phyloP scores from a whole-genome alignment of 2,888 invertebrate species.

The Caenorhabditis japonica region DNA sequence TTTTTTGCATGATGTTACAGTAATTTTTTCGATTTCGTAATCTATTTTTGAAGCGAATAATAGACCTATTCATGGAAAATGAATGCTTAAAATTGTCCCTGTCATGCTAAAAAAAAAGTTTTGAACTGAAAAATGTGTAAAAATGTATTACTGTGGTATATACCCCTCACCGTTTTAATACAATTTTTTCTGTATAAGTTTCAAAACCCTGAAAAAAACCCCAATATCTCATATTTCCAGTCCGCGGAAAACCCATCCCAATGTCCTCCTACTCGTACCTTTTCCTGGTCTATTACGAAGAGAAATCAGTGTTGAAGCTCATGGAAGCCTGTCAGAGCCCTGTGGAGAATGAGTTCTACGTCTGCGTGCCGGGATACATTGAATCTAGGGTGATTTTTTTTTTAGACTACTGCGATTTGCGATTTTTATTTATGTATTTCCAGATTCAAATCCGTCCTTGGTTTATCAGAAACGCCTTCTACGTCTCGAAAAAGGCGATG shows the following conservation, averaged over 20 bases:
- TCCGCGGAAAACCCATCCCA: constrained; percentile 1
- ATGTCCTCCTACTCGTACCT: constrained; percentile 44
- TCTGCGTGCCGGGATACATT: constrained; percentile 18
- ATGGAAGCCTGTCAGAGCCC: constrained; percentile 25
- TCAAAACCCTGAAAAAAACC: no score
- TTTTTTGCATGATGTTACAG: no score
- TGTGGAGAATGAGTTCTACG: constrained; percentile 18
- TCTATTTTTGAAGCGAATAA: no score
- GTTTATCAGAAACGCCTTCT: constrained; percentile 44
- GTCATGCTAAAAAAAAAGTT: no score
- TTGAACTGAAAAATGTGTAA: no score
- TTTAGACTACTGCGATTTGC: no score
- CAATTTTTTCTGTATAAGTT: neutral
- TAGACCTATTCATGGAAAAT: no score
- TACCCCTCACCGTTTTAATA: neutral
- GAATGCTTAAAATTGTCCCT: no score
- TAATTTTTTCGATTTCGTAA: no score
- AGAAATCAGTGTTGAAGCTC: constrained; percentile 39
- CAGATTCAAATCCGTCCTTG: constrained; percentile 57
- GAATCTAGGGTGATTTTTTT: neutral
- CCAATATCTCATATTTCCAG: no score
- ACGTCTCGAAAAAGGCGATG: constrained; percentile 7
- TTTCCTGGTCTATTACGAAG: constrained; percentile 45
- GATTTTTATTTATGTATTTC: no score
- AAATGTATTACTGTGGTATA: no score